Evolutionary conservation across 1,140 invertebrate species (phyloP).

Genomic region (Lethrus apterus): DNA sequence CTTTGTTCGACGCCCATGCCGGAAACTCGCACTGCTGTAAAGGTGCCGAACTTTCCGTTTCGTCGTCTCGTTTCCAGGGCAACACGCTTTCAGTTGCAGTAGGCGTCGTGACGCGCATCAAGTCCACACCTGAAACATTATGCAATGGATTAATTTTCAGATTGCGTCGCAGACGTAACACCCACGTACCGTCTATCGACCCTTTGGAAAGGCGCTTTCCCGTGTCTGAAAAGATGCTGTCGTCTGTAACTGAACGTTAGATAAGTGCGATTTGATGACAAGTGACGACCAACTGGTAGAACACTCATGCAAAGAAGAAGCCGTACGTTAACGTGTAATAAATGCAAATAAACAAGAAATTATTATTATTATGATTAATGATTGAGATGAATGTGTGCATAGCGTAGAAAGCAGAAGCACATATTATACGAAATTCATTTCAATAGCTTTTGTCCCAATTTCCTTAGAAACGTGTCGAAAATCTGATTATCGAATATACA

Average conservation of each 20-base stretch:
- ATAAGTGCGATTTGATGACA: no score
- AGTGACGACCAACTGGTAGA: no score
- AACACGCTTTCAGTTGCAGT: constrained; percentile 78
- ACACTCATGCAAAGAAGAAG: no score
- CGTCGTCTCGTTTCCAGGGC: constrained; percentile 81
- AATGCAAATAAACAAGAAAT: no score
- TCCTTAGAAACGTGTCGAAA: no score
- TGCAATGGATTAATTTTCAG: not conserved
- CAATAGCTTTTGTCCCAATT: no score
- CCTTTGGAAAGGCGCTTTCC: constrained; percentile 39
- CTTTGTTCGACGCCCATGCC: constrained; percentile 85
- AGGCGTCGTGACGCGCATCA: constrained; percentile 68
- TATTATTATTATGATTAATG: no score
- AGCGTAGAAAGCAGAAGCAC: no score
- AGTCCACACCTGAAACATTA: constrained; percentile 43
- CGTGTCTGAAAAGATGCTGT: constrained; percentile 38
- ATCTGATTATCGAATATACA: no score
- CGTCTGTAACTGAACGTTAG: constrained; percentile 41
- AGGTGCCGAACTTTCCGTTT: constrained; percentile 56
- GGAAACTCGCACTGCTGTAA: constrained; percentile 86
- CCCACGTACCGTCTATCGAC: constrained; percentile 40
- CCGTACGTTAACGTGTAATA: no score
- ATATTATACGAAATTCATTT: no score
- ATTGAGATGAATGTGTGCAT: no score
- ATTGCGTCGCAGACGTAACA: not conserved